Evolutionary conservation across 2,113 vertebrate species (phyloP).

Genomic region (Sander lucioperca): DNA sequence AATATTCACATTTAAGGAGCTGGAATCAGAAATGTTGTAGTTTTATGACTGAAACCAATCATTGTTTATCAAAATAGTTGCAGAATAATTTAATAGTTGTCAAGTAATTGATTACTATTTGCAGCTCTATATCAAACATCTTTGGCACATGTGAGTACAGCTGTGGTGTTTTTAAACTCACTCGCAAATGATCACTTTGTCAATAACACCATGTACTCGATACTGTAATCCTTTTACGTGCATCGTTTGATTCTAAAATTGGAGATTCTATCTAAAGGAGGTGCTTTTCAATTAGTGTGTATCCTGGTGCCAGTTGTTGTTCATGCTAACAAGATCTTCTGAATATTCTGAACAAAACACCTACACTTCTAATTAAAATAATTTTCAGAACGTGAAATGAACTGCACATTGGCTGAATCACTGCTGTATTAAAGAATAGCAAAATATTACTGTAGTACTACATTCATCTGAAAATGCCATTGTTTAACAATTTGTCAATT

Average conservation of each 20-base stretch:
- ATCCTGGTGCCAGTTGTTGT: neutral
- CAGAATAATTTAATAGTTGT: too few species aligned
- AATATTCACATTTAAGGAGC: too few species aligned
- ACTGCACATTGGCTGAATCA: neutral
- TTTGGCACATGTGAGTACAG: neutral
- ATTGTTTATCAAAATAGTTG: too few species aligned
- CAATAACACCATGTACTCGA: neutral
- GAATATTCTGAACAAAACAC: neutral
- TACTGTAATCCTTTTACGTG: neutral
- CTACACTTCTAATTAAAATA: neutral
- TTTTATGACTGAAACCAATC: too few species aligned
- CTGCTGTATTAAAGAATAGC: neutral
- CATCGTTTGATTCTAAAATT: neutral
- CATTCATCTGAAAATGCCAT: neutral
- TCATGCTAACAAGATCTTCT: neutral
- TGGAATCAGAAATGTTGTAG: too few species aligned
- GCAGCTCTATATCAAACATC: neutral
- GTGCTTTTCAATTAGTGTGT: slow-evolving; percentile 15
- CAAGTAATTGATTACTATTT: too few species aligned
- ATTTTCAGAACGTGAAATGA: neutral
- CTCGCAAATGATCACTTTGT: neutral
- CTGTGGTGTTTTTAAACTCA: neutral
- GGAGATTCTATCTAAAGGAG: neutral
- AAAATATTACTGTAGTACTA: neutral
- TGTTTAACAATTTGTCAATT: neutral